Conservation (phyloP, 2,113 vertebrate species). For the Grus americana region DNA sequence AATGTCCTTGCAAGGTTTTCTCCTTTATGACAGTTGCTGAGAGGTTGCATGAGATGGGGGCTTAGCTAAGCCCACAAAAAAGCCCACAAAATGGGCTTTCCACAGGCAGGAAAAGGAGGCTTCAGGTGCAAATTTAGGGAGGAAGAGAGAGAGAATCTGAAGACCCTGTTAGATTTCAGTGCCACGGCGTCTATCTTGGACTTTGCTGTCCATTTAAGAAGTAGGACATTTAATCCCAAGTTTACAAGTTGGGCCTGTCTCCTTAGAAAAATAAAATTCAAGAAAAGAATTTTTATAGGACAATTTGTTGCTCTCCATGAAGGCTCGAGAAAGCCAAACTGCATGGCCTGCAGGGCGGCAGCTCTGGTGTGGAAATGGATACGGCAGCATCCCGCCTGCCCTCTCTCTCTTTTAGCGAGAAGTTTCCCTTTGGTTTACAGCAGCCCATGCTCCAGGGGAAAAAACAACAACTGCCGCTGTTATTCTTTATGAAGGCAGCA, state of each 20-base stretch:
- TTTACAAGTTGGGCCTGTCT: not conserved
- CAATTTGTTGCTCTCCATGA: conserved; percentile 19
- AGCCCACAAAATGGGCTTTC: not conserved
- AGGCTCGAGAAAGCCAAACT: not conserved
- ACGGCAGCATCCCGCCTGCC: not conserved
- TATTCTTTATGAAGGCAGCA: conserved; percentile 20
- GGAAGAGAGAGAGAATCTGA: not conserved
- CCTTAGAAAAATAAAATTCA: not conserved
- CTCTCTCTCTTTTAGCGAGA: not conserved
- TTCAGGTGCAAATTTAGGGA: not conserved
- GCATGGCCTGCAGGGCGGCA: not conserved
- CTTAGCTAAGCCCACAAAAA: not conserved
- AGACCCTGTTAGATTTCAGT: fast-evolving
- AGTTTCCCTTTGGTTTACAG: not conserved
- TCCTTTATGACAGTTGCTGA: not conserved
- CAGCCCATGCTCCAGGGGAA: conserved; percentile 4
- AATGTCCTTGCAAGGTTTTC: not conserved
- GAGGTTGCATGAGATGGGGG: not conserved
- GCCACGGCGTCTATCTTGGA: not conserved
- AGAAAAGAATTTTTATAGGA: not conserved
- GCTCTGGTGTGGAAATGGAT: not conserved
- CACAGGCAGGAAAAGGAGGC: not conserved
- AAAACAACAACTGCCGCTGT: not conserved
- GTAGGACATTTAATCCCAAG: not conserved
- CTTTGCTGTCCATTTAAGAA: not conserved